phyloP scores from a whole-genome alignment of 2,888 invertebrate genomes.

The Tridacna crocea region DNA sequence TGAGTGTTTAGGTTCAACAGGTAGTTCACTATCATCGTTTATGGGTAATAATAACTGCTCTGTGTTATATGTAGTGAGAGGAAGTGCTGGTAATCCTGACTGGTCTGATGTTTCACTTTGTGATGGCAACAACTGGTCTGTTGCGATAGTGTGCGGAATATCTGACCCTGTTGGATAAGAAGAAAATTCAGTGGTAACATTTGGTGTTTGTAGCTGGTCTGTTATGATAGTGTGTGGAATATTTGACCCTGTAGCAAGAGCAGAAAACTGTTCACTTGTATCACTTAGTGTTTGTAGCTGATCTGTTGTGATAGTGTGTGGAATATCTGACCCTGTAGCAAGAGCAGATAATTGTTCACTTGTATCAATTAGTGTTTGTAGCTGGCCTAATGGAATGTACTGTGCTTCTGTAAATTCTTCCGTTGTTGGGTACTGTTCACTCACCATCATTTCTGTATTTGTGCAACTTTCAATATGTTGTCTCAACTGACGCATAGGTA shows the following conservation, averaged over 20 bases:
- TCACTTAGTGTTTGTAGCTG: not conserved
- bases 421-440: not conserved
- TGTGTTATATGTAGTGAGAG: not conserved
- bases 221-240: not conserved
- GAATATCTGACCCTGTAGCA: too few species aligned
- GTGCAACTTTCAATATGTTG: constrained; percentile 25
- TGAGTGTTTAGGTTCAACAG: not conserved
- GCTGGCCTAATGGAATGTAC: not conserved
- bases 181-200: not conserved
- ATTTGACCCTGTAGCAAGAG: too few species aligned
- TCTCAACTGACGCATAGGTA: constrained; percentile 20
- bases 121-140: not conserved
- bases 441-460: not conserved
- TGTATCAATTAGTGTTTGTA: not conserved
- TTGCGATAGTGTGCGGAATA: not conserved
- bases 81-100: not conserved
- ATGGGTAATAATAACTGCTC: not conserved
- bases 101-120: not conserved
- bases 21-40: not conserved
- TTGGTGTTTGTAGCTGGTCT: not conserved
- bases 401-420: not conserved
- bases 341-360: not conserved
- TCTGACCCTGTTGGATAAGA: not conserved
- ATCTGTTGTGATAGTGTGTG: not conserved
- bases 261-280: not conserved